These are phyloP conservation scores for Tenthredo livida DNA, from an alignment of 2,888 invertebrate species.

Conservation along the genomic window DNA sequence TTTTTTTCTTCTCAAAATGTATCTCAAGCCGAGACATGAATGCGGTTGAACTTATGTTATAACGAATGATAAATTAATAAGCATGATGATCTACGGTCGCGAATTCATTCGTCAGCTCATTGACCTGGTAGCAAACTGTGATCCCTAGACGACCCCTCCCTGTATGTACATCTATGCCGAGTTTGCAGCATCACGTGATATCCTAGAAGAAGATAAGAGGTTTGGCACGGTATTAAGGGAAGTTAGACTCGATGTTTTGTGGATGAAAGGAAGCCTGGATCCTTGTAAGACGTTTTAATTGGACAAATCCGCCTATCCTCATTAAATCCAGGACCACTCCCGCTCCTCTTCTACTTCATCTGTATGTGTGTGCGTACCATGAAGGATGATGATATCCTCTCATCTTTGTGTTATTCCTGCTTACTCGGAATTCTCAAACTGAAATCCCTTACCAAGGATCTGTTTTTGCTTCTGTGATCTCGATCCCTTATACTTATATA, in stretches of 20 bases:
- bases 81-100: background rate
- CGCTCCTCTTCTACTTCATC: slow-evolving; percentile 52
- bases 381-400: slow-evolving; percentile 69
- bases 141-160: background rate
- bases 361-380: slow-evolving; percentile 56
- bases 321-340: slow-evolving; percentile 73
- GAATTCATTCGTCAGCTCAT: background rate
- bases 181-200: slow-evolving; percentile 43
- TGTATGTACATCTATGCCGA: background rate
- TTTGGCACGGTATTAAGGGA: slow-evolving; percentile 64
- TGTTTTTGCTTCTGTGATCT: slow-evolving; percentile 45
- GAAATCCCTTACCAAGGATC: slow-evolving; percentile 35
- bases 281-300: slow-evolving; percentile 79
- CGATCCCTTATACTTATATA: slow-evolving; percentile 1
- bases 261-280: slow-evolving; percentile 72
- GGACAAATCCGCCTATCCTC: slow-evolving; percentile 79
- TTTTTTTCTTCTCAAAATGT: background rate
- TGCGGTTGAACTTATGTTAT: background rate
- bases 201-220: slow-evolving; percentile 56
- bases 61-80: background rate
- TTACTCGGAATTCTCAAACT: slow-evolving; percentile 65
- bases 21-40: background rate
- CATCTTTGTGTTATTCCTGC: slow-evolving; percentile 73
- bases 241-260: slow-evolving; percentile 72
- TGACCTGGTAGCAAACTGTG: background rate